A percentile compares a stretch with the other conserved stretches of the same genome.
Evolutionary conservation across 2,113 vertebrate genomes (phyloP).

Genomic region (Sander lucioperca): DNA sequence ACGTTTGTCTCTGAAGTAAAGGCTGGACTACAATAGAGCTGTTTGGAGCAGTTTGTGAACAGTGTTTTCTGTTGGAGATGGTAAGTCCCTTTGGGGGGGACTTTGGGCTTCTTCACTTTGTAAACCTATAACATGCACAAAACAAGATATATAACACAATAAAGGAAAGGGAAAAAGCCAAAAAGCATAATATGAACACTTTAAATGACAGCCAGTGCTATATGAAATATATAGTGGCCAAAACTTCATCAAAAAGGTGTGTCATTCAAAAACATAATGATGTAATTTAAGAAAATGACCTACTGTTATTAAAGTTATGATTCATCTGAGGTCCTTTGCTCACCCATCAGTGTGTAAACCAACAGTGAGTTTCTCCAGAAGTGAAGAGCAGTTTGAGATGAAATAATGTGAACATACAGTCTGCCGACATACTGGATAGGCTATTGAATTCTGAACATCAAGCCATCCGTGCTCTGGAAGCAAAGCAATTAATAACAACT

Average conservation of each 20-base stretch:
- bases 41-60: too few relatives aligned
- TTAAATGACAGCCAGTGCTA: too few relatives aligned
- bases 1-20: too few relatives aligned
- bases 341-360: background rate
- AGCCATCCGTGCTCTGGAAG: background rate
- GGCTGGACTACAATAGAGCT: too few relatives aligned
- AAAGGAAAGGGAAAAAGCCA: too few relatives aligned
- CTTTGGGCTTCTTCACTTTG: too few relatives aligned
- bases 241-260: background rate
- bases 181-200: too few relatives aligned
- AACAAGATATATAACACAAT: too few relatives aligned
- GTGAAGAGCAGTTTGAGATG: background rate
- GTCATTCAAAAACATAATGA: background rate
- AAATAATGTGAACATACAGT: background rate
- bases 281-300: background rate
- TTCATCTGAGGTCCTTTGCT: background rate
- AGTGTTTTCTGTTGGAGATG: too few relatives aligned
- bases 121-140: too few relatives aligned
- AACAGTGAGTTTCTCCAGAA: background rate
- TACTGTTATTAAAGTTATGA: constrained; percentile 8
- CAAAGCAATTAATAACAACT: background rate
- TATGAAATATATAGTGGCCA: background rate
- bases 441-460: background rate
- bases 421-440: too few relatives aligned
- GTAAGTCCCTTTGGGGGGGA: too few relatives aligned